A percentile compares a stretch with the other conserved stretches of the same genome.
These are phyloP conservation scores for Vidua macroura DNA, from an alignment of 2,113 vertebrate genomes.

Conservation along the genomic window DNA sequence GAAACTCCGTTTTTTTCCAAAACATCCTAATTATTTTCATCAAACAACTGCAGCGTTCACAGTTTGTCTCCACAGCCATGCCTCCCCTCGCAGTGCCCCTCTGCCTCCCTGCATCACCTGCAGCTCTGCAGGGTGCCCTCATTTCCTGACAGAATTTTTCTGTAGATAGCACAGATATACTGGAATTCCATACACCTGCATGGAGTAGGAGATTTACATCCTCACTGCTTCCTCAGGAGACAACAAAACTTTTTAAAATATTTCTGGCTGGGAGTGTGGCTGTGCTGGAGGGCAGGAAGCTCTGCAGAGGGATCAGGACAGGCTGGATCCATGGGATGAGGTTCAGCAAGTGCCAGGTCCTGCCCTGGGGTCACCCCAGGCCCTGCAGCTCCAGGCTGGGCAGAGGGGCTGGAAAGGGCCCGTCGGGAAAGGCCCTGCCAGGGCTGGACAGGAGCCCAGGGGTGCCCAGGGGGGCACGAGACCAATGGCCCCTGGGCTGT, in stretches of 20 bases:
- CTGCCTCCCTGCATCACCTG: background rate
- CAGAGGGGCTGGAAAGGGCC: background rate
- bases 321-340: background rate
- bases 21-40: background rate
- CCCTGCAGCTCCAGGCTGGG: background rate
- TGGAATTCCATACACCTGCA: rapidly evolving
- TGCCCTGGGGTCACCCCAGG: background rate
- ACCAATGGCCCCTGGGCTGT: no score
- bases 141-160: background rate
- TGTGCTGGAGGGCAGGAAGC: background rate
- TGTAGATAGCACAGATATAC: background rate
- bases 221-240: background rate
- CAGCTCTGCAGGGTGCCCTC: background rate
- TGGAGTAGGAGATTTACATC: background rate
- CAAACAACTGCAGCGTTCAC: background rate
- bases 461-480: no score
- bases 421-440: background rate
- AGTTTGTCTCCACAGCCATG: background rate
- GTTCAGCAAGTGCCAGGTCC: background rate
- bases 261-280: background rate
- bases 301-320: background rate
- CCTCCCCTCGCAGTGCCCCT: background rate
- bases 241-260: background rate
- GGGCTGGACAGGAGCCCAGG: background rate
- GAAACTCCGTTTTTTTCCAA: background rate